Evolutionary conservation across 2,113 vertebrate species (phyloP).

Genomic region (Rhadina sibilatrix): DNA sequence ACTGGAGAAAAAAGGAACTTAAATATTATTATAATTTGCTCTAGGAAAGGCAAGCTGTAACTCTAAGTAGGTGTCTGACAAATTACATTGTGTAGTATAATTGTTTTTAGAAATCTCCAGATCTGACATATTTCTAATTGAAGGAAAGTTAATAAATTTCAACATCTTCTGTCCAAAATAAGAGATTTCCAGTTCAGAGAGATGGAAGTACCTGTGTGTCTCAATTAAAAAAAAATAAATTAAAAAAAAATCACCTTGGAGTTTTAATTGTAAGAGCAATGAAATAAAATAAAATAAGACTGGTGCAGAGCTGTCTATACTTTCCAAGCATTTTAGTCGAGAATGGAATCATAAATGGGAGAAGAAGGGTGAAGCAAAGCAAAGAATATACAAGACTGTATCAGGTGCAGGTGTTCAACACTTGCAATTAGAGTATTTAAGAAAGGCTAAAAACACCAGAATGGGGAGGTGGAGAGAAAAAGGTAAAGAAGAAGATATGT

Average conservation of each 20-base stretch:
- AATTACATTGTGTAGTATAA: neutral
- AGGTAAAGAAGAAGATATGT: neutral
- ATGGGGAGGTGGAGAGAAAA: rapidly evolving
- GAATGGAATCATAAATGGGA: neutral
- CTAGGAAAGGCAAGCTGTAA: neutral
- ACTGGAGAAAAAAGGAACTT: rapidly evolving
- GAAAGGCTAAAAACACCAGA: neutral
- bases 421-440: neutral
- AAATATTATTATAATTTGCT: neutral
- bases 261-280: neutral
- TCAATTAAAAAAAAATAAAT: neutral
- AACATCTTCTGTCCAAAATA: neutral
- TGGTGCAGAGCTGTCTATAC: neutral
- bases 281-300: neutral
- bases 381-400: neutral
- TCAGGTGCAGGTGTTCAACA: neutral
- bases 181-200: neutral
- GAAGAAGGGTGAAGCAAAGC: neutral
- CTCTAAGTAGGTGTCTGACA: neutral
- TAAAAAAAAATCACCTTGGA: neutral
- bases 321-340: neutral
- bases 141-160: neutral
- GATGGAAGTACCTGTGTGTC: neutral
- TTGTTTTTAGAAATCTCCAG: neutral
- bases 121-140: neutral